These are phyloP conservation scores for Atta texana DNA, from an alignment of 1,140 invertebrate species.

Conservation along the genomic window DNA sequence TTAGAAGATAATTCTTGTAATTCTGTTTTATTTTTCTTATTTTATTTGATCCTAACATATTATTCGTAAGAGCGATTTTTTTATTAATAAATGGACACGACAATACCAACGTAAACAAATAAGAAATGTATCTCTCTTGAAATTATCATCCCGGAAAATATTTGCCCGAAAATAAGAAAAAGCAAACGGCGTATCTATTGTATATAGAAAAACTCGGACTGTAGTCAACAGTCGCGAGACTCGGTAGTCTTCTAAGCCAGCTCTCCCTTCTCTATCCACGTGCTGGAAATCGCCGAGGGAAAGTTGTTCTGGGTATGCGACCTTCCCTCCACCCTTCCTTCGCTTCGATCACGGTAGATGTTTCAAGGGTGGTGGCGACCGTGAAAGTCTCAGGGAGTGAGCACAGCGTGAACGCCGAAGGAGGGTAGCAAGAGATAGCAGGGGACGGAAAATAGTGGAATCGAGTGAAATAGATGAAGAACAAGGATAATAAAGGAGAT, in stretches of 20 bases:
- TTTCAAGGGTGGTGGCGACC: conserved; percentile 52
- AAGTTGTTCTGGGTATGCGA: conserved; percentile 73
- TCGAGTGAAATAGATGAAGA: conserved; percentile 25
- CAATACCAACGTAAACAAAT: not conserved
- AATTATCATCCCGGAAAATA: conserved; percentile 32
- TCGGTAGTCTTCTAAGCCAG: conserved; percentile 18
- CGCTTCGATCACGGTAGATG: conserved; percentile 63
- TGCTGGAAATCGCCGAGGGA: conserved; percentile 59
- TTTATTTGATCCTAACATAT: not conserved
- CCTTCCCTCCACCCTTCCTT: conserved; percentile 24
- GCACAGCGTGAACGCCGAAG: conserved; percentile 11
- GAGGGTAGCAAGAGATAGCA: conserved; percentile 8
- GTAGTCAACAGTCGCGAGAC: conserved; percentile 70
- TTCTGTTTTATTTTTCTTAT: not conserved
- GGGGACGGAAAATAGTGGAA: not conserved
- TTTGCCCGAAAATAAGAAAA: conserved; percentile 9
- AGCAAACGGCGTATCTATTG: not conserved
- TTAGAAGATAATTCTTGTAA: not conserved
- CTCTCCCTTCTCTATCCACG: not conserved
- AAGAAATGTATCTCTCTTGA: not conserved
- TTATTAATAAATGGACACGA: not conserved
- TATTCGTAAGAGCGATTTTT: not conserved
- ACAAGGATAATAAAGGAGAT: conserved; percentile 50
- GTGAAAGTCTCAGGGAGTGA: conserved; percentile 71
- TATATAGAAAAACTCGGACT: conserved; percentile 10